These are phyloP conservation scores for Psittacara wagleri DNA, from an alignment of 2,113 vertebrate species.

Conservation along the genomic window DNA sequence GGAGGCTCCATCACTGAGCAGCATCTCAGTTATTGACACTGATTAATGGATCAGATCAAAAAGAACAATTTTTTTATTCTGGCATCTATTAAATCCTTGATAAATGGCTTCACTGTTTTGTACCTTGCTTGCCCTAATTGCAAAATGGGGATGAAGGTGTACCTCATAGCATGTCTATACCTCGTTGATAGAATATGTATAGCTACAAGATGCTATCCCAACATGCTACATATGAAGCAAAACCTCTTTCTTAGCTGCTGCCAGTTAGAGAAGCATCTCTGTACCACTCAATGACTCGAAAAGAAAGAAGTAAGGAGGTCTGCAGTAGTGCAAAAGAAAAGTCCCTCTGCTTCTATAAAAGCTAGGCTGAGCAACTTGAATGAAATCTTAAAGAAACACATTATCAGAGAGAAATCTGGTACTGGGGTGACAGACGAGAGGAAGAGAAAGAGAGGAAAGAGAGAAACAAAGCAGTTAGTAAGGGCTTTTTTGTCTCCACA, in stretches of 20 bases:
- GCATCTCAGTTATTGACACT: not conserved
- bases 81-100: not conserved
- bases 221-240: not conserved
- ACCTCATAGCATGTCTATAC: not conserved
- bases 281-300: not conserved
- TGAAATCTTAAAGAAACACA: not conserved
- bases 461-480: not conserved
- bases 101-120: not conserved
- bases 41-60: not conserved
- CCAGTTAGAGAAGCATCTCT: not conserved
- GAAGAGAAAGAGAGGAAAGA: not conserved
- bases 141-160: not conserved
- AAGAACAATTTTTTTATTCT: not conserved
- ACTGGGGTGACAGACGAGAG: not conserved
- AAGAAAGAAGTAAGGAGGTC: not conserved
- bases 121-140: not conserved
- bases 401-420: not conserved
- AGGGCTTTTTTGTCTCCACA: slow-evolving; percentile 17
- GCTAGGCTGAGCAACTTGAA: not conserved
- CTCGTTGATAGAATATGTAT: not conserved
- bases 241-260: not conserved
- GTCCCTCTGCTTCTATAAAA: not conserved
- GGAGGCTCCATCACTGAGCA: not conserved
- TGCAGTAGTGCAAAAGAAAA: not conserved
- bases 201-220: not conserved